These are phyloP conservation scores for Ondatra zibethicus DNA, from an alignment of 2,113 vertebrate genomes.

Conservation along the genomic window DNA sequence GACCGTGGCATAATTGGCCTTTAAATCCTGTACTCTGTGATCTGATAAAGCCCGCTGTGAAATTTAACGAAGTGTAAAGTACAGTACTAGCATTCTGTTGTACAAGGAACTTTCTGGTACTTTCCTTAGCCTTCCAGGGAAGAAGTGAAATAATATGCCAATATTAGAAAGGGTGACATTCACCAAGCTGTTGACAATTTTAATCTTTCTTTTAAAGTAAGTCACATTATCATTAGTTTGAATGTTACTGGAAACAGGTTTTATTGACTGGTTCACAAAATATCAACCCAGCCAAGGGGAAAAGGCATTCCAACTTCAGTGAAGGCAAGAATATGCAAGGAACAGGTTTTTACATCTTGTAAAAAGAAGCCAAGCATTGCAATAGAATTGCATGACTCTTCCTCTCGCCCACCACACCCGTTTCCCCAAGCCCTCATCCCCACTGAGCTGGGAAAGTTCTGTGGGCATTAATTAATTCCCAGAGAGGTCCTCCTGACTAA, in stretches of 20 bases:
- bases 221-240: slow-evolving; percentile 41
- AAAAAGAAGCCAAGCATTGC: slow-evolving; percentile 40
- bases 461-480: background rate
- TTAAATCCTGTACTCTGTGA: slow-evolving; percentile 21
- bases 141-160: background rate
- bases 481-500: background rate
- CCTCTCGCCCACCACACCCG: background rate
- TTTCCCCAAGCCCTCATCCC: background rate
- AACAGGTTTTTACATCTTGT: slow-evolving; percentile 53
- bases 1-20: slow-evolving; percentile 31
- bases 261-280: slow-evolving; percentile 54
- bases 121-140: slow-evolving; percentile 31
- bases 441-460: background rate
- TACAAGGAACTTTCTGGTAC: slow-evolving; percentile 25
- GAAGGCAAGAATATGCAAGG: slow-evolving; percentile 30
- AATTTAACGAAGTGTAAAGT: background rate
- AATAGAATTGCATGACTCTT: slow-evolving; percentile 18
- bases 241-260: slow-evolving; percentile 52
- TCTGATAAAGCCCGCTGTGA: background rate
- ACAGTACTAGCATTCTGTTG: background rate
- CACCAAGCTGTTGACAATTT: slow-evolving; percentile 48
- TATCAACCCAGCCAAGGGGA: background rate
- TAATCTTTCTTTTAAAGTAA: slow-evolving; percentile 54
- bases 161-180: slow-evolving; percentile 41
- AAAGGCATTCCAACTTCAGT: slow-evolving; percentile 26